phyloP scores from a whole-genome alignment of 2,797 vertebrate genomes.

The Paramormyrops hopkinsi region DNA sequence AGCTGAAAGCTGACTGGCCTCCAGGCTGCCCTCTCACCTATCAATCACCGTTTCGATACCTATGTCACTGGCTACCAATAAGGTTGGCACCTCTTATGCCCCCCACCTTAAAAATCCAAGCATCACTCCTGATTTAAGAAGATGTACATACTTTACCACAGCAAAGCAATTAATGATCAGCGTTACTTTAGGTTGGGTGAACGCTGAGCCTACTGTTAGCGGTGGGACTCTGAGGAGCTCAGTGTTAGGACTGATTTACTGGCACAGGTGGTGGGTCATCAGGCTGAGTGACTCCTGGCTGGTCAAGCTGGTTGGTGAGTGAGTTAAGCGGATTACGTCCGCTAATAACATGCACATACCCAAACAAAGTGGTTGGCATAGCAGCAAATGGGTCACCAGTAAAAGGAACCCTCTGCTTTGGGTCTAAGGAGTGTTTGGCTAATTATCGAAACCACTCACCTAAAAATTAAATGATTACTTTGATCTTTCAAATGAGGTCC shows the following conservation, averaged over 20 bases:
- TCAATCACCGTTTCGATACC: neutral
- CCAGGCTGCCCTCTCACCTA: neutral
- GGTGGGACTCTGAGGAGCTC: neutral
- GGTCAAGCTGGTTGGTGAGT: neutral
- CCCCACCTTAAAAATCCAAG: neutral
- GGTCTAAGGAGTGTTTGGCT: neutral
- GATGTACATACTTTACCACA: neutral
- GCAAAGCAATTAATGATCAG: neutral
- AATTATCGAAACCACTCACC: neutral
- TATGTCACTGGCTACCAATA: neutral
- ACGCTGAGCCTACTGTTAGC: neutral
- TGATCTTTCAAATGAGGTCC: neutral
- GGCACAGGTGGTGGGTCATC: constrained; percentile 36
- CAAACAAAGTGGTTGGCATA: neutral
- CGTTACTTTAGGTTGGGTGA: neutral
- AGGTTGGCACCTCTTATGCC: neutral
- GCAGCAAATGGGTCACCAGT: neutral
- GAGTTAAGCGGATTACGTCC: neutral
- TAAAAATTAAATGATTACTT: neutral
- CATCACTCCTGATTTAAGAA: neutral
- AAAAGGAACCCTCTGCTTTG: neutral
- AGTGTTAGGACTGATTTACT: constrained; percentile 29
- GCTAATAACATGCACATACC: neutral
- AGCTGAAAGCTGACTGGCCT: neutral
- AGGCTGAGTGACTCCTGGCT: constrained; percentile 32